Conservation (phyloP, 1,140 invertebrate species). For the Microplitis mediator region DNA sequence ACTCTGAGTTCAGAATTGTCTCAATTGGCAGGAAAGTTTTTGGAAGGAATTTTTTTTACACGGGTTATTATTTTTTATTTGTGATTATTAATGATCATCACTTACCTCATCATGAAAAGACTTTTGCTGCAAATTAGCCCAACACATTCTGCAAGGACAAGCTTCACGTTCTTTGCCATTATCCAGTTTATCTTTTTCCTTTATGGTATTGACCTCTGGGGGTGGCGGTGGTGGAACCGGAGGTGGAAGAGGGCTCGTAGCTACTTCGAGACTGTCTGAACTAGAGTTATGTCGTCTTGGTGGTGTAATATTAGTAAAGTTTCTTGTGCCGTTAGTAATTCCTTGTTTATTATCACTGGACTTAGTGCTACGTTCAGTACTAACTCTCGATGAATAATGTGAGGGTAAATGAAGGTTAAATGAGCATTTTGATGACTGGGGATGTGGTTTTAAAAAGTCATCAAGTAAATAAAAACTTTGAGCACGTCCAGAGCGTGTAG, state of each 20-base stretch:
- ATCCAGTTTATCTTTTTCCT: slow-evolving; percentile 38
- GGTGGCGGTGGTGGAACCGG: slow-evolving; percentile 57
- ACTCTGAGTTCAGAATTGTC: too few species aligned
- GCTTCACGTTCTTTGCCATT: slow-evolving; percentile 17
- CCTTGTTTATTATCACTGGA: slow-evolving; percentile 36
- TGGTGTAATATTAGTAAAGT: slow-evolving; percentile 56
- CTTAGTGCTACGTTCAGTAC: slow-evolving; percentile 32
- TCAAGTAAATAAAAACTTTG: slow-evolving; percentile 64
- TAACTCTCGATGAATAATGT: slow-evolving; percentile 31
- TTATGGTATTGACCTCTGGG: slow-evolving; percentile 44
- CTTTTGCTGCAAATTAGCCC: slow-evolving; percentile 53
- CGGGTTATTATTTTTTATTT: not conserved
- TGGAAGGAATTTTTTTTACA: too few species aligned
- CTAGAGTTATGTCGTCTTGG: slow-evolving; percentile 59
- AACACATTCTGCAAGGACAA: slow-evolving; percentile 57
- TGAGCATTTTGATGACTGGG: slow-evolving; percentile 47
- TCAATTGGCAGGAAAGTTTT: too few species aligned
- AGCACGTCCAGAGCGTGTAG: slow-evolving; percentile 52
- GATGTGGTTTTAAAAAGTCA: slow-evolving; percentile 62
- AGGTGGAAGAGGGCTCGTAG: slow-evolving; percentile 59
- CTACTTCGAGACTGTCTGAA: slow-evolving; percentile 59
- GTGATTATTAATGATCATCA: slow-evolving; percentile 10
- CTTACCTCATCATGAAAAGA: slow-evolving; percentile 58
- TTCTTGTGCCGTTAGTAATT: slow-evolving; percentile 31
- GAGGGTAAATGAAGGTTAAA: slow-evolving; percentile 49